Evolutionary conservation across 1,140 invertebrate genomes (phyloP).

Genomic region (Diachasma alloeum): DNA sequence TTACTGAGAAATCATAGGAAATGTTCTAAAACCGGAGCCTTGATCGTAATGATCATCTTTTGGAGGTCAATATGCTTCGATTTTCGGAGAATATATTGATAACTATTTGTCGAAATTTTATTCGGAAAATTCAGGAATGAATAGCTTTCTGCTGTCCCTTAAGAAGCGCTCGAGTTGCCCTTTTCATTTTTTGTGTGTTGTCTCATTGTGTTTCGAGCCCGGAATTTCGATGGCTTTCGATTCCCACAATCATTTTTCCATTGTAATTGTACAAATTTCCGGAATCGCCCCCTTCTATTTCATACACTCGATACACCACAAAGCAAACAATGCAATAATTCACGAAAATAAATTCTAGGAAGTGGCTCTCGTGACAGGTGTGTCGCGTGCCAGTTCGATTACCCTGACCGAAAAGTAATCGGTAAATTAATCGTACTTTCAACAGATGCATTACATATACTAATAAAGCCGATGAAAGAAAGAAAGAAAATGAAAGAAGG

Average conservation of each 20-base stretch:
- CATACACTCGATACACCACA: neutral
- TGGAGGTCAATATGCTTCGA: too few species aligned
- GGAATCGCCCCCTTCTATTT: neutral
- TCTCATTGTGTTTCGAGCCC: too few species aligned
- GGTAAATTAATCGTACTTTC: neutral
- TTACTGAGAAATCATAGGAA: too few species aligned
- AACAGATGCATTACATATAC: neutral
- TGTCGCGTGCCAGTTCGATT: constrained; percentile 2
- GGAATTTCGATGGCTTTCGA: neutral
- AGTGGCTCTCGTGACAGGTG: constrained; percentile 3
- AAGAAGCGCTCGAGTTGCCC: too few species aligned
- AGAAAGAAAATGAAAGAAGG: neutral
- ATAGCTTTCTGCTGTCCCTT: too few species aligned
- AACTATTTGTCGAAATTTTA: too few species aligned
- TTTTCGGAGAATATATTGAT: too few species aligned
- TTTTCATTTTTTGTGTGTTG: too few species aligned
- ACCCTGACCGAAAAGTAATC: neutral
- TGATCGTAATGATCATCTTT: too few species aligned
- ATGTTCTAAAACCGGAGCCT: too few species aligned
- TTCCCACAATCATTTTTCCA: too few species aligned
- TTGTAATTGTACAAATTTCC: neutral
- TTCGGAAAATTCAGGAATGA: too few species aligned
- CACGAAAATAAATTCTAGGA: neutral
- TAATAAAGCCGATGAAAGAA: neutral
- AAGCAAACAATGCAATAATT: neutral